phyloP scores from a whole-genome alignment of 2,797 vertebrate species.

The Gallinago solitaria region DNA sequence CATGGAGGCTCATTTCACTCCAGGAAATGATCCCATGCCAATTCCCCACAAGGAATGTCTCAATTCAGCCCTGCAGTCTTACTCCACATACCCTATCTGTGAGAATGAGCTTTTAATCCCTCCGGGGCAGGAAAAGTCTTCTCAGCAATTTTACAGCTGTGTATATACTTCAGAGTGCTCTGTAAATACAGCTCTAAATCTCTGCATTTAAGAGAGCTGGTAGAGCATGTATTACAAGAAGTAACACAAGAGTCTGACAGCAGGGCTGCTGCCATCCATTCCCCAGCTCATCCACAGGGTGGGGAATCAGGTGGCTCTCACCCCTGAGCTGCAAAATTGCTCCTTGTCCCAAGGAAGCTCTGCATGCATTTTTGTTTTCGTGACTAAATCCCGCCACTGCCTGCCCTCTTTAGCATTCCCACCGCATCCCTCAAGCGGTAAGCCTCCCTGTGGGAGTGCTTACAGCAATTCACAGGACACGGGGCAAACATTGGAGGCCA shows the following conservation, averaged over 20 bases:
- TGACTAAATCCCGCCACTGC: background rate
- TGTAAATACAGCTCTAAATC: conserved; percentile 1
- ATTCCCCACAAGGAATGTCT: conserved; percentile 1
- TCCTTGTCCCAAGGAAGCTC: background rate
- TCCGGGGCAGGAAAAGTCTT: conserved; percentile 32
- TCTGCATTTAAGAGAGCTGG: background rate
- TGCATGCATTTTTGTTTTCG: background rate
- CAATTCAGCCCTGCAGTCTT: background rate
- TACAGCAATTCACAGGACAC: background rate
- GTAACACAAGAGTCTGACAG: background rate
- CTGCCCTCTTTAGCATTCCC: background rate
- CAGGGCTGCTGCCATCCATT: background rate
- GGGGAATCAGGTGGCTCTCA: background rate
- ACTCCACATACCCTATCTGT: background rate
- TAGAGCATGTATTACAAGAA: background rate
- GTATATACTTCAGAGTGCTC: conserved; percentile 27
- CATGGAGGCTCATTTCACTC: background rate
- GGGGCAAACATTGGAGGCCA: background rate
- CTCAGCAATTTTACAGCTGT: conserved; percentile 56
- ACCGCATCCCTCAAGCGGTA: background rate
- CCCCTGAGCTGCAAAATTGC: background rate
- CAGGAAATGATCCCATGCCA: background rate
- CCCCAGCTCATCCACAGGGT: rapidly evolving
- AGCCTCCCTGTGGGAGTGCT: background rate
- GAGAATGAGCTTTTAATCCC: conserved; percentile 49